Conservation (phyloP, 2,797 vertebrate species). For the Centropyge bicolor region DNA sequence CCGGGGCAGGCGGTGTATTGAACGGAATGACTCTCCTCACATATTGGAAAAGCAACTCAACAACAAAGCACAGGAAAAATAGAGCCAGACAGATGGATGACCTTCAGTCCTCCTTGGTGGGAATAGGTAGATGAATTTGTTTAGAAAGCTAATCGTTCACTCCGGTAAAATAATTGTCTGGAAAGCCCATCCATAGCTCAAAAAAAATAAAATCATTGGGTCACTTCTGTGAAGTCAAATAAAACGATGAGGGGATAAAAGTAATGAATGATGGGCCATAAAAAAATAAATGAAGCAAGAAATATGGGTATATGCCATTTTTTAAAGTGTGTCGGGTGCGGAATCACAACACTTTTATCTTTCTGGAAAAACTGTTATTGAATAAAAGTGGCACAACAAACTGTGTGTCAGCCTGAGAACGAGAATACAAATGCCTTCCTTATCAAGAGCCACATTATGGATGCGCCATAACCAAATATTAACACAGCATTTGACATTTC, state of each 20-base stretch:
- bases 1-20: conserved; percentile 78
- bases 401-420: conserved; percentile 20
- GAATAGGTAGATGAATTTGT: conserved; percentile 78
- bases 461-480: conserved; percentile 58
- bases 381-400: conserved; percentile 41
- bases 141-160: conserved; percentile 81
- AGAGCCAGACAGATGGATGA: conserved; percentile 81
- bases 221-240: conserved; percentile 54
- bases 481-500: conserved; percentile 61
- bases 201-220: conserved; percentile 34
- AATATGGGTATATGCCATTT: conserved; percentile 39
- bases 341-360: conserved; percentile 52
- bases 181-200: conserved; percentile 49
- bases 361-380: conserved; percentile 49
- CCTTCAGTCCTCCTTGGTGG: conserved; percentile 82
- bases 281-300: conserved; percentile 52
- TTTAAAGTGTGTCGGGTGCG: conserved; percentile 27
- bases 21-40: conserved; percentile 81
- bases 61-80: conserved; percentile 80
- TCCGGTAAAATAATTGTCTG: conserved; percentile 70
- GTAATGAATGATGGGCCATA: conserved; percentile 46
- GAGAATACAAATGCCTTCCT: conserved; percentile 52
- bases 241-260: conserved; percentile 53
- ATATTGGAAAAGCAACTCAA: conserved; percentile 82
- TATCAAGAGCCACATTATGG: conserved; percentile 57